A percentile compares a stretch with the other conserved stretches of the same genome.
Evolutionary conservation across 2,113 vertebrate genomes (phyloP).

Genomic region (Cyanoderma ruficeps): DNA sequence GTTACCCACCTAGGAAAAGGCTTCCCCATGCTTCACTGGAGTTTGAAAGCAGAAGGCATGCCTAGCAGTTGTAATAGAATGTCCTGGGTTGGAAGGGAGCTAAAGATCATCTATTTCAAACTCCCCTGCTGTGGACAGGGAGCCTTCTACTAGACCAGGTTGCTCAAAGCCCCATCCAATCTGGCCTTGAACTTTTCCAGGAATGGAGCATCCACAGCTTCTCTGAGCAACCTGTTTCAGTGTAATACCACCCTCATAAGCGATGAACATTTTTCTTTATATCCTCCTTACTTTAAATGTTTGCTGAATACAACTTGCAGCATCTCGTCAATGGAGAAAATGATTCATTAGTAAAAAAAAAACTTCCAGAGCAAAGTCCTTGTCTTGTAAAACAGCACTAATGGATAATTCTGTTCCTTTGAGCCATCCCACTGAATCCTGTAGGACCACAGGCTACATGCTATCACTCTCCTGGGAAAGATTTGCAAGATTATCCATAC

Average conservation of each 20-base stretch:
- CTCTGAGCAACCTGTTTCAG: background rate
- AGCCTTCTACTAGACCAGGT: background rate
- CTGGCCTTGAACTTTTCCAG: background rate
- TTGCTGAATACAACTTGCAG: background rate
- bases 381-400: background rate
- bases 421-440: background rate
- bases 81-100: background rate
- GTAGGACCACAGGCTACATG: background rate
- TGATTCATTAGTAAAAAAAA: background rate
- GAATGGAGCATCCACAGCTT: background rate
- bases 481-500: background rate
- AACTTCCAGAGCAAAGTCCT: background rate
- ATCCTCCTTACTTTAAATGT: background rate
- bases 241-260: background rate
- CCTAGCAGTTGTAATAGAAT: background rate
- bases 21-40: background rate
- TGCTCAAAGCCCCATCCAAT: background rate
- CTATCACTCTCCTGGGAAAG: background rate
- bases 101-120: background rate
- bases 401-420: background rate
- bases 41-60: background rate
- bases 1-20: background rate
- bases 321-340: background rate
- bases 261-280: background rate
- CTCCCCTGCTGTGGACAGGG: background rate